Evolutionary conservation across 2,888 invertebrate species (phyloP).

Genomic region (Heliconius cydno): DNA sequence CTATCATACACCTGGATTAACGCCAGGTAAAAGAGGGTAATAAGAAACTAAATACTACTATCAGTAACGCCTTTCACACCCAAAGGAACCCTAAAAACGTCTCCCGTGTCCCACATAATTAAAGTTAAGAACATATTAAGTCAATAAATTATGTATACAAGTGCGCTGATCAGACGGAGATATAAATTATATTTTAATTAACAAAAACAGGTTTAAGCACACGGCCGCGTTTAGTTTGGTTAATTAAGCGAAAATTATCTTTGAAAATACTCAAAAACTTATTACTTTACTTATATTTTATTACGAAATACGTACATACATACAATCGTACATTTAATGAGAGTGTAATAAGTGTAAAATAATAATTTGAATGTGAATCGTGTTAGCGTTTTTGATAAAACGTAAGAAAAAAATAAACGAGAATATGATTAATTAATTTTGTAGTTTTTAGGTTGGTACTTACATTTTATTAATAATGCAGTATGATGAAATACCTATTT

Average conservation of each 20-base stretch:
- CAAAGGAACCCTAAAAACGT: conserved; percentile 21
- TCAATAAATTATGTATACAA: conserved; percentile 46
- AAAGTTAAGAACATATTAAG: conserved; percentile 45
- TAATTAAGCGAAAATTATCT: conserved; percentile 46
- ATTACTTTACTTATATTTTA: conserved; percentile 22
- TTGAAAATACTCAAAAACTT: conserved; percentile 29
- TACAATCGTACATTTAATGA: conserved; percentile 18
- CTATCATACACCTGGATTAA: too few species aligned
- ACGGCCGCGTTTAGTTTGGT: conserved; percentile 46
- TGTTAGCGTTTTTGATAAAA: not conserved
- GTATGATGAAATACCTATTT: not conserved
- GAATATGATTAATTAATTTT: not conserved
- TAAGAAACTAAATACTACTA: not conserved
- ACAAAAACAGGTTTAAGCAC: conserved; percentile 46
- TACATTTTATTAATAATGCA: not conserved
- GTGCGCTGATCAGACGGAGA: conserved; percentile 44
- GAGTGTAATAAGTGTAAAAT: conserved; percentile 26
- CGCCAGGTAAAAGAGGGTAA: not conserved
- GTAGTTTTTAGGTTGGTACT: not conserved
- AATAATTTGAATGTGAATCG: conserved; percentile 15
- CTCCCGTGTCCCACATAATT: conserved; percentile 36
- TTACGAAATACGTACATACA: conserved; percentile 14
- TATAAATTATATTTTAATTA: conserved; percentile 48
- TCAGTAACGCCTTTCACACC: not conserved
- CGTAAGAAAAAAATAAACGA: not conserved